These are phyloP conservation scores for Diadumene lineata DNA, from an alignment of 92 coral and sea anemone genomes.

Conservation along the genomic window DNA sequence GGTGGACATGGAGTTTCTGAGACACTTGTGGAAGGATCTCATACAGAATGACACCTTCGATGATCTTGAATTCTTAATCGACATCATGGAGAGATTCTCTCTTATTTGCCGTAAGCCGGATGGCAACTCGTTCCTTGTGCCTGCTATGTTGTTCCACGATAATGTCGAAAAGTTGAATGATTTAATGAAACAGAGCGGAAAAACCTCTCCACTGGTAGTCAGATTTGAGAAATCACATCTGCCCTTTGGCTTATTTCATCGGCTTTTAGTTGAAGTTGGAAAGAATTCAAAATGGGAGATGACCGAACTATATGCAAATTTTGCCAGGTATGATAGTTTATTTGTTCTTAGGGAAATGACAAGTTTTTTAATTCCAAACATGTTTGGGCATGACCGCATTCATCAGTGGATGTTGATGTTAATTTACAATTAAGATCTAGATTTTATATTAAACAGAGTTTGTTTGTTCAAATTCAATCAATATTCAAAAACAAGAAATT, in stretches of 20 bases:
- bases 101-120: constrained; percentile 26
- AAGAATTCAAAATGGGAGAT: constrained; percentile 4
- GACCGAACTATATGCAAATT: constrained; percentile 21
- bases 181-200: not conserved
- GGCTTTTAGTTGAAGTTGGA: constrained; percentile 28
- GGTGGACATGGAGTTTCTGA: constrained; percentile 3
- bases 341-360: not conserved
- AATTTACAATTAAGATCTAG: too few relatives aligned
- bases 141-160: constrained; percentile 40
- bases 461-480: too few relatives aligned
- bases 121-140: constrained; percentile 40
- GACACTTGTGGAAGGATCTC: constrained; percentile 31
- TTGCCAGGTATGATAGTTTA: constrained; percentile 6
- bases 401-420: too few relatives aligned
- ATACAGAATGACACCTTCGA: not conserved
- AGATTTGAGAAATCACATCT: constrained; percentile 32
- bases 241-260: constrained; percentile 48
- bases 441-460: too few relatives aligned
- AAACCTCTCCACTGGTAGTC: constrained; percentile 20
- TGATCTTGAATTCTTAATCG: constrained; percentile 13
- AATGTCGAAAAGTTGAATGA: not conserved
- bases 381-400: too few relatives aligned
- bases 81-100: constrained; percentile 46
- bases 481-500: too few relatives aligned
- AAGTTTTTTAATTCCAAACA: too few relatives aligned